phyloP scores from a whole-genome alignment of 2,888 invertebrate genomes.

The Petrolisthes manimaculis region DNA sequence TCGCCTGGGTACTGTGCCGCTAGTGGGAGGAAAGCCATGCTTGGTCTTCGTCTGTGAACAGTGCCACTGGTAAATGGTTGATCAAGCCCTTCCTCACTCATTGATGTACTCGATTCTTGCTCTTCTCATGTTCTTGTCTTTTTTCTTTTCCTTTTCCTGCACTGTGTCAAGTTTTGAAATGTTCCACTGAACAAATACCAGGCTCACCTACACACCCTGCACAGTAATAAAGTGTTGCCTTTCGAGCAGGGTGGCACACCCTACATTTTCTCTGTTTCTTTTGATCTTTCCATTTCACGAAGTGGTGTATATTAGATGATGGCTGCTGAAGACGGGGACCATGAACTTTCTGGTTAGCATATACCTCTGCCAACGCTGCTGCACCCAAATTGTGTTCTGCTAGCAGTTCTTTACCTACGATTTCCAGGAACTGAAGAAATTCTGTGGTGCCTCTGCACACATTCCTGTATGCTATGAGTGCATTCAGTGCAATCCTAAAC shows the following conservation, averaged over 20 bases:
- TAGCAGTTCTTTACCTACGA: background rate
- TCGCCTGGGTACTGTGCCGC: no score
- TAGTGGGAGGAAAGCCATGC: no score
- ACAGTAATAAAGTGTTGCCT: slow-evolving; percentile 13
- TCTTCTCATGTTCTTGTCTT: no score
- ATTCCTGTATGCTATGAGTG: slow-evolving; percentile 1
- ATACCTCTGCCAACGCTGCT: background rate
- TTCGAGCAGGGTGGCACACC: background rate
- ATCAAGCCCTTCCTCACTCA: no score
- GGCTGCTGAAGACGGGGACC: background rate
- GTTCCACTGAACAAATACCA: background rate
- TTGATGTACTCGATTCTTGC: no score
- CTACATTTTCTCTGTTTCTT: slow-evolving; percentile 7
- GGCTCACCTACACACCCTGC: background rate
- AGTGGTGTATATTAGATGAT: background rate
- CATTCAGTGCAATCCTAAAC: background rate
- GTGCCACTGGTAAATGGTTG: no score
- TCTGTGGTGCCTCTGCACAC: background rate
- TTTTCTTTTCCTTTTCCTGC: no score
- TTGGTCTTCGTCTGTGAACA: no score
- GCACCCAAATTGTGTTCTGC: background rate
- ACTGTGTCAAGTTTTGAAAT: background rate
- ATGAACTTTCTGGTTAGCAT: no score
- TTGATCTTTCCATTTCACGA: no score
- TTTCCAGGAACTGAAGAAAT: background rate